Evolutionary conservation across 1,140 invertebrate species (phyloP), one percentile per base, ranked within the genome.

Genomic region (Cherax quadricarinatus): DNA sequence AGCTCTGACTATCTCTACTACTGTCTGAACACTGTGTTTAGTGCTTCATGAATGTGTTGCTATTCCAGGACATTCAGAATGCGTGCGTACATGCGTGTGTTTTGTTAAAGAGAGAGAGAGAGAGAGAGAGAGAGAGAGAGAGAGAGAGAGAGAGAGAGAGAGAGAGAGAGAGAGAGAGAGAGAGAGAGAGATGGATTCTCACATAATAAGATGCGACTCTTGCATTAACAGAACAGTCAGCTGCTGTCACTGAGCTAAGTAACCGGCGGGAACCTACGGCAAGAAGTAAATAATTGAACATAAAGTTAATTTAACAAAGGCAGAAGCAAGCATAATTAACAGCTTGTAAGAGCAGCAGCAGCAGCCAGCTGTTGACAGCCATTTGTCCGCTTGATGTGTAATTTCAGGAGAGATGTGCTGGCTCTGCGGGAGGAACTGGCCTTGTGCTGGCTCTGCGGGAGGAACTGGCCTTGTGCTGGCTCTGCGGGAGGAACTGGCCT

Each of bases 401-500:
- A 85, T 85, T 85, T 85, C 83, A 85, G 60, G 83, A 85, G 49
- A 85, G 83, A 85, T 85, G 60, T 84, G 82, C 57, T 62, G 82
- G 57, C 66, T 16, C 30, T 41, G 30, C 30, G 0, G 30, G 30
- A 41, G 53, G 7, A 18, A 70, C 62, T 14, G 12, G 18, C 6
- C 12, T 9, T 70, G 18, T 70, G 53, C 53, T 57, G 53, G 53
- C 53, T 7, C 7, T 57, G 53, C 53, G 1, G 53, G 30, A 57
- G 53, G 53, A 57, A 57, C 12, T 14, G 53, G 12, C 0, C 53
- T 3, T 14, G 12, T 57, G 53, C 53, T 57, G 53, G 12, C 53
- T 57, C 53, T 14, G 6, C 53, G 0, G 12, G 12, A 7, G 53
- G 7, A 18, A 70, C 62, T 14, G 12, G 18, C 6, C 12, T 9